Evolutionary conservation across 2,113 vertebrate genomes (phyloP).

Genomic region (Oncorhynchus nerka): DNA sequence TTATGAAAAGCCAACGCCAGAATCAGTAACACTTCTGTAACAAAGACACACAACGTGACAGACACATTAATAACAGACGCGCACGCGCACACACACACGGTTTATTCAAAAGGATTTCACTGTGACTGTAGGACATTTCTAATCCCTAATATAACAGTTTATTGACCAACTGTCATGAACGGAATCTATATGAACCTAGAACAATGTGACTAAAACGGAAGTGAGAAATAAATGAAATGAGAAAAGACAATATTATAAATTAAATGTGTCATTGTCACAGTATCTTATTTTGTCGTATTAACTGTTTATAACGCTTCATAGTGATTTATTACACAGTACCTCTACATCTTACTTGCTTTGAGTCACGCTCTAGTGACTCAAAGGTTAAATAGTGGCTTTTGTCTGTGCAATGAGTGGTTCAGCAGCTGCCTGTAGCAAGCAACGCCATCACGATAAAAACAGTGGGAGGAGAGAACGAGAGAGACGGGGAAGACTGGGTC

Average conservation of each 20-base stretch:
- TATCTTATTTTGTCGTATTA: neutral
- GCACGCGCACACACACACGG: too few species aligned
- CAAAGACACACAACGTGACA: too few species aligned
- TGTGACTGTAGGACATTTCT: too few species aligned
- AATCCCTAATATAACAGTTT: too few species aligned
- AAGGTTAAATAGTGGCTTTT: neutral
- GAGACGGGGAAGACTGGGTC: conserved; percentile 14
- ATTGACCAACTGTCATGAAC: neutral
- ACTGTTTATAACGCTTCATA: neutral
- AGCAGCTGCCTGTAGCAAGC: conserved; percentile 11
- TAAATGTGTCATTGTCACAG: neutral
- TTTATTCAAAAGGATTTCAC: too few species aligned
- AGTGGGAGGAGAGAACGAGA: conserved; percentile 31
- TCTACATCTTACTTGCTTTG: neutral
- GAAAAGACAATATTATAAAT: neutral
- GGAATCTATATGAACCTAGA: neutral
- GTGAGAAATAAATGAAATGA: neutral
- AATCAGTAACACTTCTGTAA: too few species aligned
- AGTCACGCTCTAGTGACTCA: too few species aligned
- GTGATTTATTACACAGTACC: neutral
- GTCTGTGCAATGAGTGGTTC: neutral
- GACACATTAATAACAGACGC: too few species aligned
- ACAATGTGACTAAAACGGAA: conserved; percentile 42
- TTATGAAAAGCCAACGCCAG: too few species aligned
- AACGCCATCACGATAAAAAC: conserved; percentile 12